Conservation (phyloP, 2,113 vertebrate genomes). For the Saimiri boliviensis region DNA sequence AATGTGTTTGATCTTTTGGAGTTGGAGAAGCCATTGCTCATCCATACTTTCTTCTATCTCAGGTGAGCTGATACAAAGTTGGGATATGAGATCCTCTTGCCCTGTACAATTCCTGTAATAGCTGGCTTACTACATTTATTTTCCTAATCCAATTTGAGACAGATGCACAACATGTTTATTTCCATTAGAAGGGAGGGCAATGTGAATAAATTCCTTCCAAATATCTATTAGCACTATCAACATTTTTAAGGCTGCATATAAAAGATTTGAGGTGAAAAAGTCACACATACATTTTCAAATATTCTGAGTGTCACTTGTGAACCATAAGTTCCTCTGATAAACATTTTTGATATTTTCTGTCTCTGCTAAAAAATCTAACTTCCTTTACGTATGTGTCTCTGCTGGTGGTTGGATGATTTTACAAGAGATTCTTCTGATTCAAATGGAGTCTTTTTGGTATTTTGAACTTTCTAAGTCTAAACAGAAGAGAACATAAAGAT, state of each 20-base stretch:
- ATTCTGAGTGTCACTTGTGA: not conserved
- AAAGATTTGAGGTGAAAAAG: not conserved
- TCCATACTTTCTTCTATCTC: not conserved
- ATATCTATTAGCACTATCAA: not conserved
- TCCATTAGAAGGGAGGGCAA: not conserved
- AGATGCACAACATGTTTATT: not conserved
- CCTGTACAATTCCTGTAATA: not conserved
- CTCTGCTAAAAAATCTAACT: not conserved
- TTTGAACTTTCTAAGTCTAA: not conserved
- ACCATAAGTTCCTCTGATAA: not conserved
- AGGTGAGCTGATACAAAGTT: not conserved
- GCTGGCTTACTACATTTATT: not conserved
- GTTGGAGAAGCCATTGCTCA: not conserved
- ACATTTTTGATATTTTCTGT: not conserved
- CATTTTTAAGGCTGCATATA: not conserved
- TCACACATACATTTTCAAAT: not conserved
- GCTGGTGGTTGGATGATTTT: not conserved
- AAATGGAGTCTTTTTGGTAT: not conserved
- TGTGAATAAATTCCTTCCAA: not conserved
- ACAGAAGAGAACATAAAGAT: not conserved
- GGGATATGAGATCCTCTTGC: not conserved
- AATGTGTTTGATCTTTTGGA: not conserved
- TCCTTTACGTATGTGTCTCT: not conserved
- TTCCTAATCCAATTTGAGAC: not conserved
- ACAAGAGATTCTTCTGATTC: not conserved